A percentile compares a stretch with the other conserved stretches of the same genome.
These are phyloP conservation scores for Streptopelia turtur DNA, from an alignment of 2,797 vertebrate species.

Conservation along the genomic window DNA sequence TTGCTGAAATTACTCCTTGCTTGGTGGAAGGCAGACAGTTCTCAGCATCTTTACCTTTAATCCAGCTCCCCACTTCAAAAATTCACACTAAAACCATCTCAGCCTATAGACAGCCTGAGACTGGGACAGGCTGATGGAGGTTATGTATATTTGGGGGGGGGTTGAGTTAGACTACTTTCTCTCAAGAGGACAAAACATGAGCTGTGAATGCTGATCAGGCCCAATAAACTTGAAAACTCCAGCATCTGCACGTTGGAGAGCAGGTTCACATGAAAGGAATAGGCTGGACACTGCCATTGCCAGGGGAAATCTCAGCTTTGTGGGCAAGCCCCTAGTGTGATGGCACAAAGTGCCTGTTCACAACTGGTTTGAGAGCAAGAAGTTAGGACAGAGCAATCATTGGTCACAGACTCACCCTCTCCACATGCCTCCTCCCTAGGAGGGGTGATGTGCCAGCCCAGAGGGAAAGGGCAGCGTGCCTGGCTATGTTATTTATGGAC, in stretches of 20 bases:
- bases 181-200: not conserved
- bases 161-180: not conserved
- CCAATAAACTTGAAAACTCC: fast-evolving
- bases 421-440: fast-evolving
- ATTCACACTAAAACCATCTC: not conserved
- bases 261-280: not conserved
- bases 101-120: not conserved
- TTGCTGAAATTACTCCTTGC: not conserved
- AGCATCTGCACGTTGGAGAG: not conserved
- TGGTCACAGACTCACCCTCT: not conserved
- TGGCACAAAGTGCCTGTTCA: not conserved
- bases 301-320: not conserved
- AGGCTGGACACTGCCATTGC: not conserved
- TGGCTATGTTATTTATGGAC: not conserved
- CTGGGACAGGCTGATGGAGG: not conserved
- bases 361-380: not conserved
- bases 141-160: not conserved
- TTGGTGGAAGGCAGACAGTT: not conserved
- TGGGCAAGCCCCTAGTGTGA: not conserved
- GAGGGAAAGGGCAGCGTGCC: not conserved
- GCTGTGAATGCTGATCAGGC: not conserved
- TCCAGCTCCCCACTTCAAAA: not conserved
- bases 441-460: not conserved
- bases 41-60: not conserved
- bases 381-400: not conserved